phyloP scores from a whole-genome alignment of 2,797 vertebrate species.

The Mus minutoides region DNA sequence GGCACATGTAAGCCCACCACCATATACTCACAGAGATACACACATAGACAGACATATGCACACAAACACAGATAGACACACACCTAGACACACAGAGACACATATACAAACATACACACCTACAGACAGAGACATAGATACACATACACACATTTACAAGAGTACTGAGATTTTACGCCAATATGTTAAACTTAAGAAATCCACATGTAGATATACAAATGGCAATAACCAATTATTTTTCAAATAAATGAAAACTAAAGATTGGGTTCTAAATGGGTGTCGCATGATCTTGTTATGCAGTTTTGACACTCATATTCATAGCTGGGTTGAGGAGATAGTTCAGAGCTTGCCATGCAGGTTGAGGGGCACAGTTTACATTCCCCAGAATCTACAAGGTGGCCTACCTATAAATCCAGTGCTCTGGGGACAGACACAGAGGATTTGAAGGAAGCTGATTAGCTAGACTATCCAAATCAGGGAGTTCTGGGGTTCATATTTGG shows the following conservation, averaged over 20 bases:
- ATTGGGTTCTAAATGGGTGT: not conserved
- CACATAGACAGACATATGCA: not conserved
- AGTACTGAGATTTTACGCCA: not conserved
- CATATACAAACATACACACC: not conserved
- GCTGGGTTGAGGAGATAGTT: not conserved
- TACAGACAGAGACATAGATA: not conserved
- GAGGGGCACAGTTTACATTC: not conserved
- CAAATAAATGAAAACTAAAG: conserved; percentile 44
- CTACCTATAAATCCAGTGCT: not conserved
- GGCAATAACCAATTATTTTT: conserved; percentile 34
- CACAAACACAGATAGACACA: not conserved
- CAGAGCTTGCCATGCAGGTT: not conserved
- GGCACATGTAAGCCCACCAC: not conserved
- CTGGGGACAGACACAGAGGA: not conserved
- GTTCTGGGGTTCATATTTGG: not conserved
- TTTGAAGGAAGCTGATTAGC: not conserved
- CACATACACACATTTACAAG: not conserved
- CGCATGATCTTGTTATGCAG: not conserved
- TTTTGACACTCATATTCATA: not conserved
- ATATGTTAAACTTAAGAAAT: conserved; percentile 29
- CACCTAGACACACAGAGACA: not conserved
- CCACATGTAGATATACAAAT: not conserved
- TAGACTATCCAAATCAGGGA: not conserved
- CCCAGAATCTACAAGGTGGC: not conserved
- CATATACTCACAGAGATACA: not conserved